These are phyloP conservation scores for Eulithis prunata DNA, from an alignment of 2,888 invertebrate genomes.

Conservation along the genomic window DNA sequence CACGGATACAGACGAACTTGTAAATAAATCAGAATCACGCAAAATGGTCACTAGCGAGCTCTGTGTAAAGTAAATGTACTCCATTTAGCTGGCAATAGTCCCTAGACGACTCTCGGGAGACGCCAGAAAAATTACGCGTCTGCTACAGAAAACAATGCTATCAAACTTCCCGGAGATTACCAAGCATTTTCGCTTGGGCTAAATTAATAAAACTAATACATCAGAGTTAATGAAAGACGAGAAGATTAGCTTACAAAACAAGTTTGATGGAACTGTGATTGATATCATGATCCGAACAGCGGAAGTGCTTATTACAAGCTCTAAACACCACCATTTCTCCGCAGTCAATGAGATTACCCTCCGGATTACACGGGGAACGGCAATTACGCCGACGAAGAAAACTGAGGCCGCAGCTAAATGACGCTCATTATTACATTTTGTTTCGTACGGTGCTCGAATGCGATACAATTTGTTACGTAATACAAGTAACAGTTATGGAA, in stretches of 20 bases:
- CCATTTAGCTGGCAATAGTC: constrained; percentile 44
- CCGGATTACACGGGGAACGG: constrained; percentile 56
- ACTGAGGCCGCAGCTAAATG: constrained; percentile 57
- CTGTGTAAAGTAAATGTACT: constrained; percentile 46
- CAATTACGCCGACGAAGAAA: constrained; percentile 52
- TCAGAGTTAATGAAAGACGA: constrained; percentile 22
- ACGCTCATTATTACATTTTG: constrained; percentile 55
- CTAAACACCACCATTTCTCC: constrained; percentile 57
- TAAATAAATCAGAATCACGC: constrained; percentile 53
- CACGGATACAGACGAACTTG: constrained; percentile 39
- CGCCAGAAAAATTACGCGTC: constrained; percentile 47
- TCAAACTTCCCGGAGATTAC: constrained; percentile 27
- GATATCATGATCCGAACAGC: constrained; percentile 42
- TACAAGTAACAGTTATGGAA: constrained; percentile 65
- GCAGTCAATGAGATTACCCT: constrained; percentile 57
- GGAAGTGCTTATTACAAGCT: constrained; percentile 51
- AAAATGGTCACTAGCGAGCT: constrained; percentile 45
- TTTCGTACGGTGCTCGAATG: constrained; percentile 49
- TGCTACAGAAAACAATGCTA: constrained; percentile 39
- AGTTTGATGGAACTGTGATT: constrained; percentile 36
- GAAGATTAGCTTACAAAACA: constrained; percentile 24
- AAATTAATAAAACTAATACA: constrained; percentile 25
- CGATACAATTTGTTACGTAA: constrained; percentile 63
- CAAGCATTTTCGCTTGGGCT: constrained; percentile 10
- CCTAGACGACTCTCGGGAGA: constrained; percentile 39